Evolutionary conservation across 2,888 invertebrate species (phyloP).

Genomic region (Alsophila aescularia): DNA sequence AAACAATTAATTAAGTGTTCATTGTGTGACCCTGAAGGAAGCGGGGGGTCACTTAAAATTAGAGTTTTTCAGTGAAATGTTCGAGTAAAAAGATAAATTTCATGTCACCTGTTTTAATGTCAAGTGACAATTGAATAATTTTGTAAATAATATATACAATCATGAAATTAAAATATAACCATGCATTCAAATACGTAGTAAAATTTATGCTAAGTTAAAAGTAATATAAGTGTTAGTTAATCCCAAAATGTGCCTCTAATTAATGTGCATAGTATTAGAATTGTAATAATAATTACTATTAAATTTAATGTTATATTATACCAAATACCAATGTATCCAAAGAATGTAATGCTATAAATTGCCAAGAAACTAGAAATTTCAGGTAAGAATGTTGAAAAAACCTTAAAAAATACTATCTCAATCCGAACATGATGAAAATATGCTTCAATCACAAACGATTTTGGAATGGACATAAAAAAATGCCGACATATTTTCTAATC

Average conservation of each 20-base stretch:
- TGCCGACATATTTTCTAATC: too few relatives aligned
- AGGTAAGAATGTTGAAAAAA: too few relatives aligned
- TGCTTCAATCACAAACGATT: conserved; percentile 11
- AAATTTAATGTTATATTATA: background rate
- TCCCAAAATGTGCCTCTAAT: conserved; percentile 51
- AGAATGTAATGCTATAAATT: conserved; percentile 12
- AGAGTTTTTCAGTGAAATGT: too few relatives aligned
- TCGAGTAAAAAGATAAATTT: too few relatives aligned
- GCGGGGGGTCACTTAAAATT: too few relatives aligned
- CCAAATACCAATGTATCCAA: conserved; percentile 14
- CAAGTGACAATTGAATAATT: background rate
- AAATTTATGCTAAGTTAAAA: conserved; percentile 34
- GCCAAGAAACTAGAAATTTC: conserved; percentile 27
- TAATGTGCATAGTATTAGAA: conserved; percentile 23
- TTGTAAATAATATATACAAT: background rate
- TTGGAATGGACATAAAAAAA: too few relatives aligned
- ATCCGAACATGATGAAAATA: conserved; percentile 9
- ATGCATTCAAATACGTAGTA: conserved; percentile 1
- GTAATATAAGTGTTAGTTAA: conserved; percentile 39
- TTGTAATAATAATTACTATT: background rate
- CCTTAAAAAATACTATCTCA: conserved; percentile 25
- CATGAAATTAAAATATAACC: background rate
- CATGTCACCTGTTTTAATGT: too few relatives aligned
- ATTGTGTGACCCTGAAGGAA: background rate
- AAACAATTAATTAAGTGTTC: too few relatives aligned